phyloP scores from a whole-genome alignment of 2,797 vertebrate genomes.

The Tadarida brasiliensis region DNA sequence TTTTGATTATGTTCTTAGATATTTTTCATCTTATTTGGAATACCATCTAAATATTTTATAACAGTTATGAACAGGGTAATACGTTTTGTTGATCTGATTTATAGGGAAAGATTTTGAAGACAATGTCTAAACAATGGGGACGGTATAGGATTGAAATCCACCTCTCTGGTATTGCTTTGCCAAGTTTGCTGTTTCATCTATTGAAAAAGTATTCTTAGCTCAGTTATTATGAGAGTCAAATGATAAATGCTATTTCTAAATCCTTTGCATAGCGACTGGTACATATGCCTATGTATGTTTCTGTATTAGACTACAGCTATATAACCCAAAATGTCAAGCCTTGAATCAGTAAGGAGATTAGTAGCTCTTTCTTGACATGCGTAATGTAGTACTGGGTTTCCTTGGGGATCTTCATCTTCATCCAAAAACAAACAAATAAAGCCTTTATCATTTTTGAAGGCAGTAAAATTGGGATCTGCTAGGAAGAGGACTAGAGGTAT shows the following conservation, averaged over 20 bases:
- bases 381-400: not conserved
- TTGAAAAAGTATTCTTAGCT: not conserved
- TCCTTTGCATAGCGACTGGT: not conserved
- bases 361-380: not conserved
- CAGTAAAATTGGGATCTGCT: not conserved
- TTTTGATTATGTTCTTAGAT: conserved; percentile 42
- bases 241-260: conserved; percentile 14
- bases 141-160: not conserved
- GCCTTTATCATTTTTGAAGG: not conserved
- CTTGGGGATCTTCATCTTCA: not conserved
- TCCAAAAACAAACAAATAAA: not conserved
- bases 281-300: not conserved
- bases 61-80: not conserved
- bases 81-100: not conserved
- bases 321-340: not conserved
- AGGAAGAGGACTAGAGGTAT: not conserved
- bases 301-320: not conserved
- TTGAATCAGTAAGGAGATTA: not conserved
- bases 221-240: not conserved
- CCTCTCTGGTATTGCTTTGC: not conserved
- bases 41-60: not conserved
- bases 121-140: not conserved
- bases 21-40: conserved; percentile 18
- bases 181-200: not conserved
- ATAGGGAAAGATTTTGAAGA: conserved; percentile 40